Conservation (phyloP, 2,113 vertebrate genomes). For the Odobenus rosmarus region DNA sequence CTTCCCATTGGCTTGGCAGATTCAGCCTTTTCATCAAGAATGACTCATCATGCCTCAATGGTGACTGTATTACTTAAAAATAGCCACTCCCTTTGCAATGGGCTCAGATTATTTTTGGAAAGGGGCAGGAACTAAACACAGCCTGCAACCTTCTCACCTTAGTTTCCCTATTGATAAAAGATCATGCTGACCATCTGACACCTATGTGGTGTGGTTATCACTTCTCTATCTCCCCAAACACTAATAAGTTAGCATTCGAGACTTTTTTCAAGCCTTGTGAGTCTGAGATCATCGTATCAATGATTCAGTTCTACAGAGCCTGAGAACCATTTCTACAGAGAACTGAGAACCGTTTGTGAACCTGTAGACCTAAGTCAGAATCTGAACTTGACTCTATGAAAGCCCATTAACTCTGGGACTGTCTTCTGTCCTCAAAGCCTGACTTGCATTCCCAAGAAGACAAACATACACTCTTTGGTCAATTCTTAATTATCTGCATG, state of each 20-base stretch:
- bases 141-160: background rate
- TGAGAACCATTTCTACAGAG: background rate
- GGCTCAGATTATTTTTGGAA: background rate
- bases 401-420: background rate
- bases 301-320: background rate
- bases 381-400: background rate
- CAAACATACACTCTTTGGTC: background rate
- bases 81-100: background rate
- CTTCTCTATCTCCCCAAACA: background rate
- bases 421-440: background rate
- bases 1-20: background rate
- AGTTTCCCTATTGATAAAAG: background rate
- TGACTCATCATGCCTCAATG: background rate
- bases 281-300: background rate
- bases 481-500: background rate
- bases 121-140: background rate
- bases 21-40: background rate
- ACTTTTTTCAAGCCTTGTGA: background rate
- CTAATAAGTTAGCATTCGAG: background rate
- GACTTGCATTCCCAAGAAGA: background rate
- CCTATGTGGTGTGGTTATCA: background rate
- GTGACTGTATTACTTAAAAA: constrained; percentile 39
- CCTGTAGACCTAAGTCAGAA: background rate
- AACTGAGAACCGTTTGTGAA: background rate
- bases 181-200: background rate